phyloP scores from a whole-genome alignment of 2,797 vertebrate species.

The Cuniculus paca region DNA sequence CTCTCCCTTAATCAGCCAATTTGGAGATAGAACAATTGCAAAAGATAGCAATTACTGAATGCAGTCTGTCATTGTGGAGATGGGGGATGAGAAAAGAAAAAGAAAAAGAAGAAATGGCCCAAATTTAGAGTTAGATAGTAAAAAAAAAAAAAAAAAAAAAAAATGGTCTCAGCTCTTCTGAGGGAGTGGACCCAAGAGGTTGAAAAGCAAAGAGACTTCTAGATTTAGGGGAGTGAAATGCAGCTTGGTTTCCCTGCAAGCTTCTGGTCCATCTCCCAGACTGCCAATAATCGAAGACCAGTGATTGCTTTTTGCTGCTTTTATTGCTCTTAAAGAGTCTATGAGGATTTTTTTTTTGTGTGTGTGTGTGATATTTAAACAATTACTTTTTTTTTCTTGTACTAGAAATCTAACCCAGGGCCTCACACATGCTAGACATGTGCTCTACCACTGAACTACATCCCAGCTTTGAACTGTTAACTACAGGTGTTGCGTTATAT shows the following conservation, averaged over 20 bases:
- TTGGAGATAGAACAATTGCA: constrained; percentile 81
- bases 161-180: background rate
- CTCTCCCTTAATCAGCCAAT: constrained; percentile 81
- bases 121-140: constrained; percentile 48
- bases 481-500: background rate
- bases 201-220: background rate
- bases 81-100: constrained; percentile 34
- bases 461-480: background rate
- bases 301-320: background rate
- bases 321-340: constrained; percentile 13
- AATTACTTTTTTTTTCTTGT: background rate
- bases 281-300: background rate
- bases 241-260: background rate
- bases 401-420: background rate
- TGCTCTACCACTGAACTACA: background rate
- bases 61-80: constrained; percentile 74
- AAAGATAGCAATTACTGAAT: constrained; percentile 76
- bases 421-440: background rate
- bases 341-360: too few relatives aligned
- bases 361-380: constrained; percentile 46
- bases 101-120: constrained; percentile 56
- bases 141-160: background rate
- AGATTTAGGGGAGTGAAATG: background rate
- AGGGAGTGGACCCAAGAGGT: background rate
- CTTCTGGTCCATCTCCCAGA: background rate